Base-by-base conservation (phyloP, 2,888 invertebrate genomes). In the Leptopilina syphax region DNA sequence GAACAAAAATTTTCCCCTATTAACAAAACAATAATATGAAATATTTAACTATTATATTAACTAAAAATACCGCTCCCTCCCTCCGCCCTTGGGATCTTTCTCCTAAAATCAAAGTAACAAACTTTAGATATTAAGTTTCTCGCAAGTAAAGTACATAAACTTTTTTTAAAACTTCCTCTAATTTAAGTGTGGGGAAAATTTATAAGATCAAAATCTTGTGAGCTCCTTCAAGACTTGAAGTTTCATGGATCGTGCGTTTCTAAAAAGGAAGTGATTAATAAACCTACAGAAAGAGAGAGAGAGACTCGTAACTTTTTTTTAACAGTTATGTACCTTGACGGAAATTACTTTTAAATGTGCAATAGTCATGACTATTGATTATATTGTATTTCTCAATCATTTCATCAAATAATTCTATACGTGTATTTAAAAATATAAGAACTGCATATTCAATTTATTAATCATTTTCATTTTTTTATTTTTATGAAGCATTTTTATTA, bases 241-340 rank as follows among this genome's bases (percentile, higher is more conserved):
- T 66, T 66, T 66, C 66, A 66, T 24, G 27, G 50, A 68, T 12
- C 68, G 68, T 68, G 68, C 47, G 24, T 18, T 68, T 50, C 68
- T 68, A 50, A 68, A 27, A 68, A 50, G 68, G 68, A 50, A 50
- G 50, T 68, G 24, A 68, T 68, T 68, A 68, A 68, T 68, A 50
- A 68, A 68, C 24, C 24, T 50, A 50, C 47, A 47, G 50, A 50
- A 10, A 50, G 50, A 50, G 12, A 50, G 3, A 50, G 47, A 50
- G 50, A 68, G 47, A 47, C 68, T 68, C 50, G 12, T 24, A 50
- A 68, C 24, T 68, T 24, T 50, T 66, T 66, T 10, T 50, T 50
- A 13, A 68, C 24, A 47, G 47, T 10, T 44, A 24, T 44, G 8
- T 68, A 68, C 18, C 68, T 68, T 68, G 24, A 24, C 24, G 27